These are phyloP conservation scores for Microcaecilia unicolor DNA, from an alignment of 2,797 vertebrate genomes.

Conservation along the genomic window DNA sequence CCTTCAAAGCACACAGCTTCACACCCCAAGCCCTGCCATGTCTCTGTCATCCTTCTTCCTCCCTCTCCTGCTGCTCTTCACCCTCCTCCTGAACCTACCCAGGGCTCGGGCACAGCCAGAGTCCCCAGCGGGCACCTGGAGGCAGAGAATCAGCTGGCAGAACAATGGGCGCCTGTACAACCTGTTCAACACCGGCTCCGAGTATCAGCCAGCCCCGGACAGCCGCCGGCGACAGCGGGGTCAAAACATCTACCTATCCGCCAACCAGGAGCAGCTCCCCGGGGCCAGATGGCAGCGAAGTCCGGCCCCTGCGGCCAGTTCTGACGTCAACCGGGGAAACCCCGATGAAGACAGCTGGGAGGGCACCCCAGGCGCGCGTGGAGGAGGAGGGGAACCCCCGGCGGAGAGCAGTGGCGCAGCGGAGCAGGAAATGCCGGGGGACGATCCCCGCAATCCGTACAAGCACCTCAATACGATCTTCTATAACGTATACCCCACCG, in stretches of 20 bases:
- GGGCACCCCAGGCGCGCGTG: no score
- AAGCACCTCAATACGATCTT: constrained; percentile 53
- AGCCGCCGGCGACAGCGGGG: not conserved
- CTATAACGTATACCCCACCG: constrained; percentile 43
- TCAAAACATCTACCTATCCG: not conserved
- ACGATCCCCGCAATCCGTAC: constrained; percentile 35
- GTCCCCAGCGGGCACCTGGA: constrained; percentile 30
- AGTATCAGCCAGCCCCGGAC: constrained; percentile 26
- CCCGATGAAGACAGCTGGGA: not conserved
- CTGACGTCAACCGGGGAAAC: not conserved
- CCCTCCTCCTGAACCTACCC: not conserved
- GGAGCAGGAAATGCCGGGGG: constrained; percentile 33
- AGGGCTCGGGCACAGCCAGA: not conserved
- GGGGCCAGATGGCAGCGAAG: constrained; percentile 3
- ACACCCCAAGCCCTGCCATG: no score
- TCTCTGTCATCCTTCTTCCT: no score
- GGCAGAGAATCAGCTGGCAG: constrained; percentile 54
- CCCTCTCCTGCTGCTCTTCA: not conserved
- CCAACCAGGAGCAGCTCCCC: not conserved
- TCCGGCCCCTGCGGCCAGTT: constrained; percentile 5
- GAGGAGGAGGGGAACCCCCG: not conserved
- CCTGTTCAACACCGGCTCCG: constrained; percentile 52
- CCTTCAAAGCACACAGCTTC: no score
- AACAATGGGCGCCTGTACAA: constrained; percentile 56
- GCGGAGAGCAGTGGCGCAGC: no score